Evolutionary conservation across 1,140 invertebrate genomes (phyloP).

Genomic region (Grapholita molesta): DNA sequence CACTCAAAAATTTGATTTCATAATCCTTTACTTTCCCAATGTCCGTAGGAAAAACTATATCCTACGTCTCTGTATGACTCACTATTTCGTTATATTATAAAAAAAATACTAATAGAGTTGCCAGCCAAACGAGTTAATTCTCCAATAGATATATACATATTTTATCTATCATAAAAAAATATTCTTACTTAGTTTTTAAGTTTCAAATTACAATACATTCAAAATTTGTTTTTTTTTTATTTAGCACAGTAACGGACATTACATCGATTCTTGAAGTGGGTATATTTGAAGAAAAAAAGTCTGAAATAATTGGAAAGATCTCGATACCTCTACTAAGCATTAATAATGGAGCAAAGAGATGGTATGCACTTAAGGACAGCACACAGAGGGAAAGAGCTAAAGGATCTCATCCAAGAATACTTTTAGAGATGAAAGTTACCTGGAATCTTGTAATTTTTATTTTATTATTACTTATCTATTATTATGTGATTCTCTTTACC

Average conservation of each 20-base stretch:
- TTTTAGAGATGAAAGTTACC: slow-evolving; percentile 92
- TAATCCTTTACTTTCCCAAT: too few species aligned
- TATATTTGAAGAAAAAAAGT: slow-evolving; percentile 97
- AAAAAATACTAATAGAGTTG: neutral
- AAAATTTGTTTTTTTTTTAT: slow-evolving; percentile 45
- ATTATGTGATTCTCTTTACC: neutral
- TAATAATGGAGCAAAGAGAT: slow-evolving; percentile 91
- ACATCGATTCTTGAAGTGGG: slow-evolving; percentile 96
- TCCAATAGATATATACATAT: neutral
- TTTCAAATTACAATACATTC: neutral
- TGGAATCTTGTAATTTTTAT: slow-evolving; percentile 87
- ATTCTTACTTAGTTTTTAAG: neutral
- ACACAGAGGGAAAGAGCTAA: slow-evolving; percentile 91
- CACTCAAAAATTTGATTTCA: too few species aligned
- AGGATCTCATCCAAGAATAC: slow-evolving; percentile 81
- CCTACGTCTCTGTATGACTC: too few species aligned
- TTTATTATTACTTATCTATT: neutral
- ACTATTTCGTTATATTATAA: too few species aligned
- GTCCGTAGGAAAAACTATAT: too few species aligned
- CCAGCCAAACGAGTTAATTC: neutral
- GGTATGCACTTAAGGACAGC: slow-evolving; percentile 97
- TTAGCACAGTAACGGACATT: slow-evolving; percentile 95
- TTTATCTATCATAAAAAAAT: neutral
- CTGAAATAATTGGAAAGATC: slow-evolving; percentile 96
- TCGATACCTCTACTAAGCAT: slow-evolving; percentile 93